Evolutionary conservation across 2,888 invertebrate species (phyloP).

Genomic region (Brenthis ino): DNA sequence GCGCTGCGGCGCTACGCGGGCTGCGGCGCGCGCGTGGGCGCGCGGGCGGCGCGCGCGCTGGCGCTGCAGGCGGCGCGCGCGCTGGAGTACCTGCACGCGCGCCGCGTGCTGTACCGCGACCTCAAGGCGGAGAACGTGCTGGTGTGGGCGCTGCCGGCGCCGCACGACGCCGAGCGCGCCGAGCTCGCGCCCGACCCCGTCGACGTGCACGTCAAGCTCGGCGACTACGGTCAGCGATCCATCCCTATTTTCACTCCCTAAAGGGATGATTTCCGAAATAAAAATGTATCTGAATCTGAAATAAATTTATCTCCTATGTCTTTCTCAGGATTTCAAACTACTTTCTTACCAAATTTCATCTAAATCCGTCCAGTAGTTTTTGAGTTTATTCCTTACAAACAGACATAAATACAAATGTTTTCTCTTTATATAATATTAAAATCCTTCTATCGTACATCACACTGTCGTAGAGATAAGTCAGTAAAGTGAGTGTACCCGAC

Average conservation of each 20-base stretch:
- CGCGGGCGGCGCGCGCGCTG: conserved; percentile 91
- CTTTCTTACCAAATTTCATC: too few relatives aligned
- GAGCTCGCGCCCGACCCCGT: conserved; percentile 75
- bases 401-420: too few relatives aligned
- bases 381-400: too few relatives aligned
- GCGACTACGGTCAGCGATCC: conserved; percentile 90
- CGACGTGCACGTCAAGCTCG: conserved; percentile 93
- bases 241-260: too few relatives aligned
- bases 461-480: background rate
- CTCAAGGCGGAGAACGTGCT: conserved; percentile 95
- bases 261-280: too few relatives aligned
- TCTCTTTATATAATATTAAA: too few relatives aligned
- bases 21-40: conserved; percentile 91
- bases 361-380: too few relatives aligned
- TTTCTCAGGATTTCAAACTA: too few relatives aligned
- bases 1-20: conserved; percentile 92
- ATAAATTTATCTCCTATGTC: too few relatives aligned
- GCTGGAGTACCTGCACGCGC: conserved; percentile 96
- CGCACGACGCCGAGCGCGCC: conserved; percentile 82
- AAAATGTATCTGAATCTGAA: too few relatives aligned
- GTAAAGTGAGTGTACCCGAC: background rate
- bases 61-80: conserved; percentile 96
- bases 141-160: conserved; percentile 97
- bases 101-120: conserved; percentile 96
- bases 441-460: too few relatives aligned